Base-by-base conservation (phyloP, 2,797 vertebrate species). In the Hybognathus amarus region DNA sequence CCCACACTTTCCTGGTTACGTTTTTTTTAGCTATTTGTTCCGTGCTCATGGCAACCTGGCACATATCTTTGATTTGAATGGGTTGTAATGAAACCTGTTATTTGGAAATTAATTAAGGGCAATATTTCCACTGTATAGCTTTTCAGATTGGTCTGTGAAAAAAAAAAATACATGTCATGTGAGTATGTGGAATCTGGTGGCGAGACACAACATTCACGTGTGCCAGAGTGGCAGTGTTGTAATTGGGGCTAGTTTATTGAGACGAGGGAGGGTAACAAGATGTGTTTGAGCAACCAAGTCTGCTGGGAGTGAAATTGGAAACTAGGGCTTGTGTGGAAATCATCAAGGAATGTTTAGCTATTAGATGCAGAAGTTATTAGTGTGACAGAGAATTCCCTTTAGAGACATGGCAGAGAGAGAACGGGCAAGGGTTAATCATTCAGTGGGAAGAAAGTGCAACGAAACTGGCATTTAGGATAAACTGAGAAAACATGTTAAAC, bases 61-160 rank as follows among this genome's bases (percentile, higher is more conserved):
- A 50, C 36, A 33, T 40, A 45, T 61, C 56, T 59, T 64, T 56
- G 27, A 59, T 75, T 42, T 54, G 47, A 68, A 79, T 27, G 13
- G 30, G 69, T 45, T 38, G 40, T 40, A 61, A 64, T 24, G 47
- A 59, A 67, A 47, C 66, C 76, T 56, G 59, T 69, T 76, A 73
- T 83, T n/a, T 70, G 77, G 33, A 52, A 71, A 71, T 33, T 15
- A 27, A 40, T 79, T 40, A 54, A 74, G 52, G 71, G 70, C 64
- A 69, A 22, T 67, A 52, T 47, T 66, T 80, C 24, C 85, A 86
- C 80, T 75, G 88, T 86, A 87, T 88, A 86, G 85, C 85, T 73
- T 89, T 88, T 90, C 89, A 89, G 87, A 90, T 38, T 74, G 24
- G 73, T 40, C 81, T 86, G 63, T 64, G 70, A 83, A 90, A 87